Evolutionary conservation across 1,140 invertebrate species (phyloP), one percentile per base, ranked within the genome.

Genomic region (Mesaphorura yosii): DNA sequence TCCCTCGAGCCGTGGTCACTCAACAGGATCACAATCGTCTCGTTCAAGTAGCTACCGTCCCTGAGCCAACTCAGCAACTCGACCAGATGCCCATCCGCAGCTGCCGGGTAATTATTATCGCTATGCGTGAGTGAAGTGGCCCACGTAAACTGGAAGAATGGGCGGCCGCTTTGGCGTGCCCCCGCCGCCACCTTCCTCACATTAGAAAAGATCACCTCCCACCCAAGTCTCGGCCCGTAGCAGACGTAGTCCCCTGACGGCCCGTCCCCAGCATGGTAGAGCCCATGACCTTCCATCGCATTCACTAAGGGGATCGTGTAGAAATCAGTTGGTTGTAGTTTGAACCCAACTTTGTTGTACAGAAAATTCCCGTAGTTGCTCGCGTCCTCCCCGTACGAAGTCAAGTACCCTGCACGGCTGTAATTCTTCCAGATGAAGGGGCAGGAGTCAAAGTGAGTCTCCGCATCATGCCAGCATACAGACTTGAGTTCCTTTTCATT

Each of bases 1-100:
- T 85, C 93, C 26, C 92, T 69, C 64, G 91, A 82, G 0, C 92
- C 92, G 67, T 96, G 92, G 69, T 97, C 92, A 64, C 88, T 91
- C 59, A 91, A 73, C 17, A 93, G 77, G 26, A 95, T 73, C 0
- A 95, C 66, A 0, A 76, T 67, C 0, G 79, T 79, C 14, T 67
- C 68, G 22, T 73, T 68, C 3, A 76, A 17, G 23, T 22, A 48
- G 22, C 52, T 38, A 38, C 48, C 28, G 2, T 25, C 31, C 19
- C 17, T 48, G 7, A 54, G 19, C n/a, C 7, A 54, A 12, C 48
- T 42, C 7, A 54, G 20, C 3, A 46, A 48, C 22, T 34, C 22
- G 17, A 60, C 54, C 68, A 68, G 28, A 45, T 48, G 3, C 62
- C 64, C 15, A 23, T 52, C 51, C 46, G 47, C 31, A 14, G 48